Evolutionary conservation across 1,140 invertebrate genomes (phyloP).

Genomic region (Diabrotica virgifera): DNA sequence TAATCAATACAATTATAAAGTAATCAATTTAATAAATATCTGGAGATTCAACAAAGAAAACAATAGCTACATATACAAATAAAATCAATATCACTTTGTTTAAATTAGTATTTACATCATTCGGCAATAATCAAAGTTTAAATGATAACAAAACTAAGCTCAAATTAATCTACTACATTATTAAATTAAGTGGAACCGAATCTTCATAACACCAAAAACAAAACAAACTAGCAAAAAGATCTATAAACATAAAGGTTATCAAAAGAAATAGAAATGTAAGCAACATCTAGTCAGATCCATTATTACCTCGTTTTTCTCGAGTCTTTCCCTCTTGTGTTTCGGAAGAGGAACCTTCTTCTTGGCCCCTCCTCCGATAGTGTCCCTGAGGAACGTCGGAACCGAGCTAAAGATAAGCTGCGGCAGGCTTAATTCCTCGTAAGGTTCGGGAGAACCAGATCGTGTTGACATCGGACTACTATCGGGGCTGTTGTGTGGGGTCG

Average conservation of each 20-base stretch:
- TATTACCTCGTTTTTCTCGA: slow-evolving; percentile 32
- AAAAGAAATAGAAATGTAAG: not conserved
- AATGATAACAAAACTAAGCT: no score
- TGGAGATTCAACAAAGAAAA: no score
- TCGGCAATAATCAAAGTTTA: no score
- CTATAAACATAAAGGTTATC: not conserved
- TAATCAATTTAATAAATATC: no score
- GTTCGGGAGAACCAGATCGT: slow-evolving; percentile 56
- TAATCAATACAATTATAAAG: no score
- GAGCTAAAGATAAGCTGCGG: slow-evolving; percentile 63
- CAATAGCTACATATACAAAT: no score
- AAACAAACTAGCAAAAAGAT: not conserved
- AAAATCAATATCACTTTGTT: no score
- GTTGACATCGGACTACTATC: slow-evolving; percentile 59
- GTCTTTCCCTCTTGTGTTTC: slow-evolving; percentile 5
- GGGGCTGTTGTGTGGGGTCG: slow-evolving; percentile 80
- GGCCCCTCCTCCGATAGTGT: slow-evolving; percentile 57
- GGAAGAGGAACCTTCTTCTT: slow-evolving; percentile 35
- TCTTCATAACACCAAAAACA: no score
- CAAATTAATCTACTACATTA: no score
- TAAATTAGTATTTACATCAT: no score
- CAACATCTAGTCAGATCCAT: not conserved
- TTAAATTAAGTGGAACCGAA: no score
- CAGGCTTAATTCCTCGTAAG: slow-evolving; percentile 48
- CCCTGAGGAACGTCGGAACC: slow-evolving; percentile 71